Conservation (phyloP, 2,113 vertebrate genomes). For the Serinus canaria region DNA sequence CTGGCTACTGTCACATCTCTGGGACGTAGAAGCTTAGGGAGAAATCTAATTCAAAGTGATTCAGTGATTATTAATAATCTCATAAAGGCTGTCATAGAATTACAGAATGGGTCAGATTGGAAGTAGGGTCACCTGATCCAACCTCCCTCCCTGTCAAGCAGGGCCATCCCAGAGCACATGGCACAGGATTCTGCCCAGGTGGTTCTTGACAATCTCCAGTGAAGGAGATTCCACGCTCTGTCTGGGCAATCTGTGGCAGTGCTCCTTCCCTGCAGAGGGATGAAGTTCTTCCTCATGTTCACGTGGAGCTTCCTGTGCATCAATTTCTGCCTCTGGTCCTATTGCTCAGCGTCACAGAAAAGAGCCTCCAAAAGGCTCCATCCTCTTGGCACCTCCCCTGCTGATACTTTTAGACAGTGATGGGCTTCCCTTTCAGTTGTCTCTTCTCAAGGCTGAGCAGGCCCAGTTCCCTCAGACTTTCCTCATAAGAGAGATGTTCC, state of each 20-base stretch:
- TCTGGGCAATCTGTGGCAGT: neutral
- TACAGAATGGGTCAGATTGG: neutral
- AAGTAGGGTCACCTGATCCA: neutral
- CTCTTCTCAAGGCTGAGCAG: neutral
- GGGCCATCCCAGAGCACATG: neutral
- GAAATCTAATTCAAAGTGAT: neutral
- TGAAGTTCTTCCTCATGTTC: neutral
- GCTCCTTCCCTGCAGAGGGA: fast-evolving
- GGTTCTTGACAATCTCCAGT: neutral
- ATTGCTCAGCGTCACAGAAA: neutral
- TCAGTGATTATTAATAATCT: neutral
- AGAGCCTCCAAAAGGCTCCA: neutral
- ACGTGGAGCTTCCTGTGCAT: neutral
- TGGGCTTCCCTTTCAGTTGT: neutral
- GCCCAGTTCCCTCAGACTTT: neutral
- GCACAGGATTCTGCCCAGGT: neutral
- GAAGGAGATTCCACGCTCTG: neutral
- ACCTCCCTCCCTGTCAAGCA: neutral
- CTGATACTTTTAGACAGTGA: neutral
- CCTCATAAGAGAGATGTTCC: neutral
- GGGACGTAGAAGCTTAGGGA: neutral
- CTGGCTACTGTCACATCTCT: neutral
- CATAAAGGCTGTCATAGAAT: neutral
- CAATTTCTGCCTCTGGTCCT: neutral
- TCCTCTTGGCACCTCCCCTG: neutral